Evolutionary conservation across 2,113 vertebrate genomes (phyloP).

Genomic region (Cnemophilus loriae): DNA sequence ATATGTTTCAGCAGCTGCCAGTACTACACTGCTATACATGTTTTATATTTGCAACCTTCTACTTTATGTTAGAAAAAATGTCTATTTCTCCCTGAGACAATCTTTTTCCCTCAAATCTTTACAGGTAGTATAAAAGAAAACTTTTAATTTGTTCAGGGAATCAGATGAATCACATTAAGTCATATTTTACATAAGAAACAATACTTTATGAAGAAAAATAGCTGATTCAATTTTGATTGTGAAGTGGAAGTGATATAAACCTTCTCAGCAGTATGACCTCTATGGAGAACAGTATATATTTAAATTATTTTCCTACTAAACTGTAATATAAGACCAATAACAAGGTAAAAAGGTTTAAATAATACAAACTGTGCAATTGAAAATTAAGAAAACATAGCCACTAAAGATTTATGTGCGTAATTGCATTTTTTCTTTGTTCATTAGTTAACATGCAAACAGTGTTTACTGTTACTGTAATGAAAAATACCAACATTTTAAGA

Average conservation of each 20-base stretch:
- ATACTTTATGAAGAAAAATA: not conserved
- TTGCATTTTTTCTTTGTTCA: not conserved
- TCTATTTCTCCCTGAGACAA: not conserved
- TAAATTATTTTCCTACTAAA: not conserved
- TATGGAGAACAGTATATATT: not conserved
- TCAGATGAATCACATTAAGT: not conserved
- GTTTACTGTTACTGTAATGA: not conserved
- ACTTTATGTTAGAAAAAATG: not conserved
- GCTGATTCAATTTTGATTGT: not conserved
- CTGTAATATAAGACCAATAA: not conserved
- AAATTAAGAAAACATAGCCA: not conserved
- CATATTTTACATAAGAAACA: not conserved
- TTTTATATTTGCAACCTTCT: slow-evolving; percentile 4
- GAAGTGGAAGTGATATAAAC: not conserved
- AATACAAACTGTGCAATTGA: not conserved
- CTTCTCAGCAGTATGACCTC: not conserved
- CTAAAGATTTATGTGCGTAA: not conserved
- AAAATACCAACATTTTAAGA: not conserved
- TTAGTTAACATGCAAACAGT: not conserved
- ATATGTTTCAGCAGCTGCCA: slow-evolving; percentile 36
- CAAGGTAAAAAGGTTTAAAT: not conserved
- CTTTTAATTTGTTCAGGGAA: not conserved
- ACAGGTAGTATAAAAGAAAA: not conserved
- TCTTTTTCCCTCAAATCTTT: not conserved
- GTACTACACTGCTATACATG: not conserved